A percentile compares a stretch with the other conserved stretches of the same genome.
These are phyloP conservation scores for Alethe castanea DNA, from an alignment of 2,113 vertebrate genomes.

Conservation along the genomic window DNA sequence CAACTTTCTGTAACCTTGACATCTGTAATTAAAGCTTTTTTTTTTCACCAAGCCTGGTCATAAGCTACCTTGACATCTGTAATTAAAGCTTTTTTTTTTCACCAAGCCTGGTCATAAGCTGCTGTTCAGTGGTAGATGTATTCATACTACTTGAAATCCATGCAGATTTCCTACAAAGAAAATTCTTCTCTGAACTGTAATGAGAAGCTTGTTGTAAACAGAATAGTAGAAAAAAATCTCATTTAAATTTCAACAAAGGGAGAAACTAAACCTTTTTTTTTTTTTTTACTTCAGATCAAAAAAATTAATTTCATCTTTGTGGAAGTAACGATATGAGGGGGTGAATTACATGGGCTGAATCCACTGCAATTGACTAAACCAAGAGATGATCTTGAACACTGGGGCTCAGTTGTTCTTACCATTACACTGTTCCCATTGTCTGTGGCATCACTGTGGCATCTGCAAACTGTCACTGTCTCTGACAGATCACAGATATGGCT, in stretches of 20 bases:
- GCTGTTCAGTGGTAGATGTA: background rate
- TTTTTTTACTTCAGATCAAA: background rate
- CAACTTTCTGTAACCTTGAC: background rate
- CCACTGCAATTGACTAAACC: background rate
- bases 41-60: background rate
- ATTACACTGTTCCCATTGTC: background rate
- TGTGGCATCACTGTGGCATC: background rate
- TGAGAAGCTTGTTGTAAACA: background rate
- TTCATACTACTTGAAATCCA: background rate
- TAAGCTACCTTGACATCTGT: background rate
- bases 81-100: background rate
- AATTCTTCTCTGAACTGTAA: background rate
- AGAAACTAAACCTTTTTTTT: background rate
- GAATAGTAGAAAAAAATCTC: background rate
- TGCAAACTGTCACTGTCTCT: background rate
- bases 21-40: background rate
- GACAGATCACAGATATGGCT: background rate
- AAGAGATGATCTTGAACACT: background rate
- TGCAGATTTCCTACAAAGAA: background rate
- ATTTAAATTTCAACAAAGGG: background rate
- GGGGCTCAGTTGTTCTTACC: background rate
- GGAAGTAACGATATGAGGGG: accelerated
- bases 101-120: background rate
- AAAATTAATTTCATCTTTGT: background rate
- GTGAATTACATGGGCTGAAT: background rate